Evolutionary conservation across 2,888 invertebrate species (phyloP).

Genomic region (Cephus runcator): DNA sequence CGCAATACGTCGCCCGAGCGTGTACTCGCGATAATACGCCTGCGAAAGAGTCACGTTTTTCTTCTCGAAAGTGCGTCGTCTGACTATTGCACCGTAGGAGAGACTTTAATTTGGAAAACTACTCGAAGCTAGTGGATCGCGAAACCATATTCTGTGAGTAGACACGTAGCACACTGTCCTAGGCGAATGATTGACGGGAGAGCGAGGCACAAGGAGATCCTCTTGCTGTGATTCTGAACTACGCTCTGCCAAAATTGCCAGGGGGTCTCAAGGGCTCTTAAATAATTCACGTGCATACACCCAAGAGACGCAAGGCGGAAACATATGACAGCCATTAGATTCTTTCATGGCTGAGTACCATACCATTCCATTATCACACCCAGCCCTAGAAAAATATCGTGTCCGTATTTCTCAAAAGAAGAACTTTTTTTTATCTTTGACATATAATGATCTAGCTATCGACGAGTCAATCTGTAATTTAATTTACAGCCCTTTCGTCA

Average conservation of each 20-base stretch:
- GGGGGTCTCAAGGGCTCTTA: neutral
- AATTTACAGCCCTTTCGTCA: constrained; percentile 25
- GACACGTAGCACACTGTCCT: neutral
- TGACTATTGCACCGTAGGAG: neutral
- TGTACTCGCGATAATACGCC: neutral
- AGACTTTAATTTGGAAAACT: neutral
- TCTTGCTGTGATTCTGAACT: neutral
- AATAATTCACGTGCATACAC: neutral
- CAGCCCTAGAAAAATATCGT: neutral
- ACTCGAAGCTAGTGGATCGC: neutral
- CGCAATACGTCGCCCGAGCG: neutral
- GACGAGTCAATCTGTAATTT: constrained; percentile 35
- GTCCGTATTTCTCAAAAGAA: neutral
- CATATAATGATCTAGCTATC: neutral
- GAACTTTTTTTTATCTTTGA: neutral
- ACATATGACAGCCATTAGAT: neutral
- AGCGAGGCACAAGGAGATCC: neutral
- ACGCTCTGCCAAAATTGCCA: neutral
- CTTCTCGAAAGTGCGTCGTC: neutral
- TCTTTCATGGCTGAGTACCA: neutral
- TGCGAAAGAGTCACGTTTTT: neutral
- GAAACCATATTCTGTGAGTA: neutral
- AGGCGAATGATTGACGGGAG: neutral
- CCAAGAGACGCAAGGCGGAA: neutral
- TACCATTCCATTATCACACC: neutral